These are phyloP conservation scores for Celastrina argiolus DNA, from an alignment of 2,888 invertebrate species.

Conservation along the genomic window DNA sequence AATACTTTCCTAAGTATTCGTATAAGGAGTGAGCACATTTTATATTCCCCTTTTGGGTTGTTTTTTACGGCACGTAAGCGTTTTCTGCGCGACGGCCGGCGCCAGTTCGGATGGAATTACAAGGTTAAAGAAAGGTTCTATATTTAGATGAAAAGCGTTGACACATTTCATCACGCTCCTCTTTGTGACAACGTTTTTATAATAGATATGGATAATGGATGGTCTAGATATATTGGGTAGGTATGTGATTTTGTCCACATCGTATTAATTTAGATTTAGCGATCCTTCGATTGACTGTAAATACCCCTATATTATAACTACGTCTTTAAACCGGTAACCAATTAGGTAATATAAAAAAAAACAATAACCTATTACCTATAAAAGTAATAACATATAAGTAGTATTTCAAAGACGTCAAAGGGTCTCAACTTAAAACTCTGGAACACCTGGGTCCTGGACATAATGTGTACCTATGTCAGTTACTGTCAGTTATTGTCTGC, in stretches of 20 bases:
- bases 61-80: constrained; percentile 11
- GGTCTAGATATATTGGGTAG: not conserved
- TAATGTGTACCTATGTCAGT: too few relatives aligned
- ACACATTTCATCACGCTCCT: constrained; percentile 12
- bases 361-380: too few relatives aligned
- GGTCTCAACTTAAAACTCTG: too few relatives aligned
- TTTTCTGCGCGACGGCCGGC: constrained; percentile 9
- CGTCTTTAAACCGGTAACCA: too few relatives aligned
- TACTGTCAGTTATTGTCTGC: not conserved
- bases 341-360: too few relatives aligned
- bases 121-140: constrained; percentile 24
- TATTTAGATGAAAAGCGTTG: constrained; percentile 13
- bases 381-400: too few relatives aligned
- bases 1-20: not conserved
- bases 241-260: not conserved
- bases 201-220: not conserved
- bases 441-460: too few relatives aligned
- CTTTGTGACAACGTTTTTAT: not conserved
- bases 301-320: too few relatives aligned
- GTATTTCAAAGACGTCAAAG: too few relatives aligned
- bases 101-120: constrained; percentile 18
- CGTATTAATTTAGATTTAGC: not conserved
- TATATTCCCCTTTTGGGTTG: not conserved
- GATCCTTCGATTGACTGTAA: too few relatives aligned
- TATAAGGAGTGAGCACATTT: not conserved